Base-by-base conservation (phyloP, 1,140 invertebrate species). In the Drosophila athabasca region DNA sequence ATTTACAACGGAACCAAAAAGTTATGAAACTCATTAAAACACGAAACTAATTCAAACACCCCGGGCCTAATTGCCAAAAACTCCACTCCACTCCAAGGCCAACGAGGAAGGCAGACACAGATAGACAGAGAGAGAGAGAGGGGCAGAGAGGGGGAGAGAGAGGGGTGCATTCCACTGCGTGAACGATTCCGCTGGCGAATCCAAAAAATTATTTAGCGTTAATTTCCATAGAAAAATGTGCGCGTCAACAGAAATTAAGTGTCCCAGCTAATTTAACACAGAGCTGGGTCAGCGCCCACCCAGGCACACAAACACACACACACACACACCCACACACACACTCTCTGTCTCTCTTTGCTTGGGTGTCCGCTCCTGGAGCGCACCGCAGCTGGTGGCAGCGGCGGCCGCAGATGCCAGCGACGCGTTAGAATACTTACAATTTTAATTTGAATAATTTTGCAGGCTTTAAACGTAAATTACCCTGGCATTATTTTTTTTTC, bases 21-120 rank as follows among this genome's bases (percentile, higher is more conserved):
- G 82, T 87, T 87, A 87, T 87, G 82, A 87, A 87, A 87, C 82
- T 87, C 82, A 87, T 87, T 87, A 87, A 87, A 87, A 87, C 83
- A 87, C 82, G 82, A 88, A 87, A 87, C 82, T 87, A 87, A 87
- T 87, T 87, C 83, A 87, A 87, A 87, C 82, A 82, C 82, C 83
- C 83, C 78, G 79, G 82, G 82, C 83, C 82, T 87, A 87, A 87
- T 87, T 87, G 82, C 82, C 83, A 87, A 76, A 39, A 39, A 39
- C 31, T 35, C 31, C 8, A 35, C 31, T 35, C 31, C 31, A 11
- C 11, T 39, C 35, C 35, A 73, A 59, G 57, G 58, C 53, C 51
- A 54, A 58, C 52, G 51, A 57, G 24, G 44, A 19, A 13, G 24
- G 50, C n/a, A 26, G 24, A 26, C 24, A 26, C 4, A 26, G 4